Evolutionary conservation across 2,888 invertebrate species (phyloP).

Genomic region (Hirtodrosophila duncani): DNA sequence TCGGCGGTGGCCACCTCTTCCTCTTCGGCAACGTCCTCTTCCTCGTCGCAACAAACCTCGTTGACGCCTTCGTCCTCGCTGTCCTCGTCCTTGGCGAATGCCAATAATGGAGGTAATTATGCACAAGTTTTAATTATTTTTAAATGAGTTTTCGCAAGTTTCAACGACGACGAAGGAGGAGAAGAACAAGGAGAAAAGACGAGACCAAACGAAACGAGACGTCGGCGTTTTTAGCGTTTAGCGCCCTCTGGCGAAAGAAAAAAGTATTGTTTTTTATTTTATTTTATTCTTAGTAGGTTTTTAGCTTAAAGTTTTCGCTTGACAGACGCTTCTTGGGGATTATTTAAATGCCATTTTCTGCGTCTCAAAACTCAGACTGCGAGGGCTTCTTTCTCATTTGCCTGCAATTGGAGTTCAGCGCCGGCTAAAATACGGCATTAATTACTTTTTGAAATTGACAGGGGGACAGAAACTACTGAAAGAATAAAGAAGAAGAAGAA

Average conservation of each 20-base stretch:
- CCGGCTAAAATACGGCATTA: constrained; percentile 35
- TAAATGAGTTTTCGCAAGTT: constrained; percentile 76
- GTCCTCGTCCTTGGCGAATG: constrained; percentile 76
- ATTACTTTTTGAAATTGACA: constrained; percentile 42
- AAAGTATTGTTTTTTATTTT: constrained; percentile 39
- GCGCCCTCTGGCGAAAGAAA: constrained; percentile 30
- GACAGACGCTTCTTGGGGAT: constrained; percentile 48
- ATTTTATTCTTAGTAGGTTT: constrained; percentile 15
- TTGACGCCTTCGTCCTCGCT: constrained; percentile 79
- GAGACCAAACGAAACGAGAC: constrained; percentile 3
- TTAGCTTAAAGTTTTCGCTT: constrained; percentile 52
- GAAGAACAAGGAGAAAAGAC: constrained; percentile 3
- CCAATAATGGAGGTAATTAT: constrained; percentile 78
- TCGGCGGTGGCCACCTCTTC: constrained; percentile 85
- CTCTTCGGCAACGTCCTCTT: constrained; percentile 79
- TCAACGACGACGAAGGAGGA: constrained; percentile 13
- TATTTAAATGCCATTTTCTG: constrained; percentile 46
- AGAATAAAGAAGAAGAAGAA: background rate
- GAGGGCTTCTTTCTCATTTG: constrained; percentile 16
- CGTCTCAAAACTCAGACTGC: constrained; percentile 7
- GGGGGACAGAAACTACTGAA: constrained; percentile 3
- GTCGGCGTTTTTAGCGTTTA: constrained; percentile 40
- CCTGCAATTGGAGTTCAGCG: constrained; percentile 38
- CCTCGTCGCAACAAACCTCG: constrained; percentile 75
- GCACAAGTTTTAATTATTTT: constrained; percentile 77